Conservation (phyloP, 2,888 invertebrate species). For the Trissolcus japonicus region DNA sequence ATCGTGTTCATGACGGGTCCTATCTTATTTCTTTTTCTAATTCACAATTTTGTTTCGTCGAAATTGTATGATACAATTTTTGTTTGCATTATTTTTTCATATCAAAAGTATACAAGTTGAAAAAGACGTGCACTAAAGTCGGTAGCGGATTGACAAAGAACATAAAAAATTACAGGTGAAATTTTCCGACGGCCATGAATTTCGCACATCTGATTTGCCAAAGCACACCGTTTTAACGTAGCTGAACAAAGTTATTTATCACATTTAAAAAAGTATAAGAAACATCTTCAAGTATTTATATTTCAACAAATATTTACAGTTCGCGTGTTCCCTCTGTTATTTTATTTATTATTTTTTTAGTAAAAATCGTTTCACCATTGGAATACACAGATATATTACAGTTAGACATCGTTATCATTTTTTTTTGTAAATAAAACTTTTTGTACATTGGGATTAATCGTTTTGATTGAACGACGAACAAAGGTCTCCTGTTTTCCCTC, state of each 20-base stretch:
- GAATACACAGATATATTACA: constrained; percentile 47
- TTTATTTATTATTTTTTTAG: neutral
- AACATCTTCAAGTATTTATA: constrained; percentile 47
- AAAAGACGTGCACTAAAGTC: neutral
- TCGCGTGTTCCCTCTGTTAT: constrained; percentile 15
- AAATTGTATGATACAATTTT: no score
- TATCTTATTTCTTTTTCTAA: no score
- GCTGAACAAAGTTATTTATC: constrained; percentile 37
- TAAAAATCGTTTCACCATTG: constrained; percentile 37
- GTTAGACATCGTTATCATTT: constrained; percentile 25
- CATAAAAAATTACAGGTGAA: neutral
- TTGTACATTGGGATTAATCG: constrained; percentile 36
- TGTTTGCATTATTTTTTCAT: no score
- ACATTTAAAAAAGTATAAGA: constrained; percentile 51
- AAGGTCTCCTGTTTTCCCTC: constrained; percentile 2
- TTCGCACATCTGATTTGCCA: constrained; percentile 5
- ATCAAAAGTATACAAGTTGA: no score
- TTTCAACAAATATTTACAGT: constrained; percentile 53
- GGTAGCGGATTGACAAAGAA: neutral
- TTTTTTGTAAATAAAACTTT: constrained; percentile 41
- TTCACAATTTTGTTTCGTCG: no score
- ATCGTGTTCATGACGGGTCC: no score
- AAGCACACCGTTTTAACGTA: constrained; percentile 11
- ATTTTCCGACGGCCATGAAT: neutral
- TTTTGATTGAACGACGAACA: constrained; percentile 33